These are phyloP conservation scores for Crotalus viridis DNA, from an alignment of 2,113 vertebrate species.

Conservation along the genomic window DNA sequence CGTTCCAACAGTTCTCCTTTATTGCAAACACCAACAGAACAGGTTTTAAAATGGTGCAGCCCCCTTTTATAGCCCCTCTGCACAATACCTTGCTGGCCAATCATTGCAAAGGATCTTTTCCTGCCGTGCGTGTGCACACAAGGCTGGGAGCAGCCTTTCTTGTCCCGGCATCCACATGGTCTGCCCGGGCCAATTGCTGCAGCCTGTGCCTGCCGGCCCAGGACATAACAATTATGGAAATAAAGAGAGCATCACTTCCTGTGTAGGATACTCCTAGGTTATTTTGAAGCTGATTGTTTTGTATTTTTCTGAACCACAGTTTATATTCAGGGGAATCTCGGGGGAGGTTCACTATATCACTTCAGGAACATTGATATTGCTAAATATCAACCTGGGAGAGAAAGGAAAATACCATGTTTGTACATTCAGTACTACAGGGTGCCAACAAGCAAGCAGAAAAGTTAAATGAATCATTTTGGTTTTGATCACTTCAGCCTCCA, in stretches of 20 bases:
- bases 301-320: neutral
- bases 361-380: neutral
- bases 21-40: too few relatives aligned
- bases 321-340: conserved; percentile 10
- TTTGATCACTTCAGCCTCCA: neutral
- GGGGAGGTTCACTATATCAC: neutral
- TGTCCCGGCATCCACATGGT: too few relatives aligned
- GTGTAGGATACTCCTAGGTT: neutral
- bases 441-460: neutral
- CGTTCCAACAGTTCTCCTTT: too few relatives aligned
- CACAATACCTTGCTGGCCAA: too few relatives aligned
- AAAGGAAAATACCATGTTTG: neutral
- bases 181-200: too few relatives aligned
- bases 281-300: conserved; percentile 37
- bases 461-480: neutral
- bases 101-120: too few relatives aligned
- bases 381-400: neutral
- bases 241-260: conserved; percentile 36
- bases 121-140: too few relatives aligned
- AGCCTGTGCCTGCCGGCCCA: too few relatives aligned
- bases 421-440: neutral
- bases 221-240: neutral
- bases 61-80: too few relatives aligned
- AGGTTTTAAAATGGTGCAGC: too few relatives aligned
- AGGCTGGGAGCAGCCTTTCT: too few relatives aligned